Percentiles rank a stretch among this genome's conserved stretches.
Evolutionary conservation across 2,797 vertebrate genomes (phyloP).

Genomic region (Gymnoscopelus microlampas): DNA sequence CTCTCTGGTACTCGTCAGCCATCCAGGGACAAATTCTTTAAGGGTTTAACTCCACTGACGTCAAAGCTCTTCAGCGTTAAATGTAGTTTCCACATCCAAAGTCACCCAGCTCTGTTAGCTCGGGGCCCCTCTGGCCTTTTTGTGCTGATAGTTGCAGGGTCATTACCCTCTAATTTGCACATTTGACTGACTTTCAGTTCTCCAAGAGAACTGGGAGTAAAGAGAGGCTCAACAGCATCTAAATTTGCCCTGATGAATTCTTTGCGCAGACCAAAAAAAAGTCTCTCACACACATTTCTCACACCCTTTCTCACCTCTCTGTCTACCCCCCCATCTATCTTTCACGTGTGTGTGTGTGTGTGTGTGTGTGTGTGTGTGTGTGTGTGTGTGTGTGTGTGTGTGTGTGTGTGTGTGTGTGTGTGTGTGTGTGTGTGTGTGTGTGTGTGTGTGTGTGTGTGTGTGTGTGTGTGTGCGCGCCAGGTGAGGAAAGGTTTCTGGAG

Average conservation of each 20-base stretch:
- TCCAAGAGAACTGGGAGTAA: constrained; percentile 41
- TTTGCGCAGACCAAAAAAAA: constrained; percentile 3
- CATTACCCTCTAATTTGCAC: constrained; percentile 73
- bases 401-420: constrained; percentile 19
- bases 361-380: neutral
- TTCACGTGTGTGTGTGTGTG: neutral
- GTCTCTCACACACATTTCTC: neutral
- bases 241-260: constrained; percentile 39
- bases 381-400: neutral
- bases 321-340: constrained; percentile 2
- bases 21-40: constrained; percentile 50
- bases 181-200: constrained; percentile 40
- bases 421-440: neutral
- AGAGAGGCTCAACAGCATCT: constrained; percentile 41
- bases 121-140: constrained; percentile 47
- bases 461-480: constrained; percentile 62
- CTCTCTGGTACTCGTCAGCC: constrained; percentile 25
- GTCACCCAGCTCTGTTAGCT: constrained; percentile 45
- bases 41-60: constrained; percentile 40
- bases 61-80: constrained; percentile 44
- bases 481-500: constrained; percentile 94
- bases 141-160: constrained; percentile 63
- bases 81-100: constrained; percentile 62
- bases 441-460: neutral
- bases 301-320: neutral